Evolutionary conservation across 2,113 vertebrate genomes (phyloP), one percentile per base, ranked within the genome.

Genomic region (Spilogale gracilis): DNA sequence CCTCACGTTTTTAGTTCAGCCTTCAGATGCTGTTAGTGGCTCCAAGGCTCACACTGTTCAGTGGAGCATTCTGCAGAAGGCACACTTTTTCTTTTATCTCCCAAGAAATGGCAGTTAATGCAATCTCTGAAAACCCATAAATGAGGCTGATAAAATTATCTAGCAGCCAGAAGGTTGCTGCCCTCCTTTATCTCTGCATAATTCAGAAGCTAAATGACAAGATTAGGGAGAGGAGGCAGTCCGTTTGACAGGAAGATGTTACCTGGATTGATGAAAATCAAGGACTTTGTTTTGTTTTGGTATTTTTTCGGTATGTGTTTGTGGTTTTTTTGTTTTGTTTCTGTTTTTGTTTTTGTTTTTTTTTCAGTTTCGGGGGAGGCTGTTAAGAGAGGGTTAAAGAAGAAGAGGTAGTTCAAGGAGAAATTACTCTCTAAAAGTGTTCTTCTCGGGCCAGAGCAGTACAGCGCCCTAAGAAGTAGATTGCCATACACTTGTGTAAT

Each of bases 101-200:
- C 96, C 48, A 63, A 79, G 91, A 94, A 96, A 96, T 80, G 90
- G 58, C 89, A 78, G 71, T 61, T 95, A 97, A 94, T 92, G 30
- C 43, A 97, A 58, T 32, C 6, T 80, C 16, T 69, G 95, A 92
- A 88, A 98, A 96, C 73, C 60, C 69, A 52, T 84, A 94, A 94
- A 91, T 52, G 91, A 98, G 4, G 50, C 95, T 95, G 69, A 73
- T 98, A 91, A 97, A 97, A 97, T 98, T 96, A 93, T 93, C 76
- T 1, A 54, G 89, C 9, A 94, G 79, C 89, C 18, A 25, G 94
- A 97, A 98, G 38, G 16, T 84, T 96, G 92, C 80, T 79, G 87
- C 14, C 9, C 10, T 98, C 27, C 61, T 96, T 98, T 96, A 79
- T 98, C 69, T 58, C 23, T 2, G 5, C 38, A 69, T 85, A 88